phyloP scores from a whole-genome alignment of 2,113 vertebrate species.

The Erinaceus europaeus region DNA sequence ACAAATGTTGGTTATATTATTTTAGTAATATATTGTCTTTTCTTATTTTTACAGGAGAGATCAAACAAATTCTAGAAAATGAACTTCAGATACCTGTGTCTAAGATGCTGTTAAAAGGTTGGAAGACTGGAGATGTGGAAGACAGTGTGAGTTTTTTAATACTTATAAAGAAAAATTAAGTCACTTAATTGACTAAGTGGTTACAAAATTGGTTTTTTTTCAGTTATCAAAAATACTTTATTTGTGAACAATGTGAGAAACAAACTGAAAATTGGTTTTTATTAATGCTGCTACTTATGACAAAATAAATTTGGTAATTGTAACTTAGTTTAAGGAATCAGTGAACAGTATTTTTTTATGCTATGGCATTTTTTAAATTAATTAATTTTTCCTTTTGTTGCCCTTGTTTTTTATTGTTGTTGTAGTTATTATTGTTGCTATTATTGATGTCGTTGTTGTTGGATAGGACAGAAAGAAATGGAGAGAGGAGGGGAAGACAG shows the following conservation, averaged over 20 bases:
- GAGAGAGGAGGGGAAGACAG: no score
- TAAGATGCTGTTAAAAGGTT: slow-evolving; percentile 99
- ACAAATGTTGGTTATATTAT: slow-evolving; percentile 32
- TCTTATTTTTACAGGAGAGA: slow-evolving; percentile 87
- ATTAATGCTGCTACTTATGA: slow-evolving; percentile 9
- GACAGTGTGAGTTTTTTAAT: slow-evolving; percentile 92
- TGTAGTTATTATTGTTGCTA: no score
- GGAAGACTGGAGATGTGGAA: slow-evolving; percentile 96
- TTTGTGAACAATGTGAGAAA: no score
- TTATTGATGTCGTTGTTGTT: no score
- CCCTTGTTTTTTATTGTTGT: no score
- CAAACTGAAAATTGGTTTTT: slow-evolving; percentile 46
- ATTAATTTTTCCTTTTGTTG: no score
- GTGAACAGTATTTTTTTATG: slow-evolving; percentile 17
- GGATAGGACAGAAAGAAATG: no score
- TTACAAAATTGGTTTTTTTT: no score
- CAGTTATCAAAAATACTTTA: no score
- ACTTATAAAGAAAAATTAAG: slow-evolving; percentile 51
- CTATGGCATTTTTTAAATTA: slow-evolving; percentile 32
- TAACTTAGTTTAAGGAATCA: slow-evolving; percentile 38
- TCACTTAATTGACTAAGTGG: background rate
- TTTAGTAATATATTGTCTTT: slow-evolving; percentile 56
- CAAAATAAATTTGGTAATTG: slow-evolving; percentile 33
- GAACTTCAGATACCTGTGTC: slow-evolving; percentile 94
- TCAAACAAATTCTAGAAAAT: slow-evolving; percentile 96